Evolutionary conservation across 2,888 invertebrate genomes (phyloP), one percentile per base, ranked within the genome.

Genomic region (Tenthredo notha): DNA sequence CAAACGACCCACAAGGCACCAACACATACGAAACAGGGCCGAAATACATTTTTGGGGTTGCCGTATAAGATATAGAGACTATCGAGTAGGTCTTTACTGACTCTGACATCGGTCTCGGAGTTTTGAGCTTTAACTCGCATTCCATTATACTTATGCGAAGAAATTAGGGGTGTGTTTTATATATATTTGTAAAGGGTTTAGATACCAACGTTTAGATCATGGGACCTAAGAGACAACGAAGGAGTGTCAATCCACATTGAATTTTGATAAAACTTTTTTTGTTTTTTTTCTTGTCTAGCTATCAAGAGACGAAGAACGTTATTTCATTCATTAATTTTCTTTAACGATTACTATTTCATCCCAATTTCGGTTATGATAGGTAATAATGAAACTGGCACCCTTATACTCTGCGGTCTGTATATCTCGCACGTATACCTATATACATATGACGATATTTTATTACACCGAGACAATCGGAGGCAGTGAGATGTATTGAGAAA

Each of bases 21-120:
- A 40, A 74, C 43, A 74, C 43, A 21, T 3, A n/a, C 37, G 33
- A 2, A 37, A 37, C n/a, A 43, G 72, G 12, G 72, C 70, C 70
- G 58, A 84, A 85, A 74, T 86, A 86, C 29, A 82, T 18, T 50
- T 72, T 47, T 10, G 75, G 85, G 77, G 84, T 86, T 54, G 61
- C 40, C 37, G 67, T 15, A 18, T 33, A 37, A 37, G 80, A 9
- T 6, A 58, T 25, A 54, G 54, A 54, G 72, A 1, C 29, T 37
- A 12, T 43, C 5, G 72, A 21, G 25, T 29, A 65, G 21, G 9
- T 58, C 65, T 25, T 65, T 21, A 33, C 33, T 18, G 18, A 61
- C 12, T 61, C 21, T 61, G 61, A 61, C 33, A 67, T 33, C 33
- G 18, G 61, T 61, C 61, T 21, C 54, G 54, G 54, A 54, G 54